Evolutionary conservation across 1,140 invertebrate genomes (phyloP).

Genomic region (Halesus radiatus): DNA sequence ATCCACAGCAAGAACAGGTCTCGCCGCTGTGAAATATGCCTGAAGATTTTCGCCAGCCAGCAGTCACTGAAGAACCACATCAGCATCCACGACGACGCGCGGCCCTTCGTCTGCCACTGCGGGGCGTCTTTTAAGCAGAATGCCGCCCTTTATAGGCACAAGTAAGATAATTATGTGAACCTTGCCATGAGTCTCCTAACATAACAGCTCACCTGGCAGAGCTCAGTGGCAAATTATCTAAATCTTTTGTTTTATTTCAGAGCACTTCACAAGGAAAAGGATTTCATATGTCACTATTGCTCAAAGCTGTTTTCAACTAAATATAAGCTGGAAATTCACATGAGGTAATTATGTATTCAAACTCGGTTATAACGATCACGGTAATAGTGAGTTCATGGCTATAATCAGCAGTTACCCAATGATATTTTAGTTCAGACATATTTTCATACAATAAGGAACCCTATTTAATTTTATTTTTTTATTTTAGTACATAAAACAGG

Average conservation of each 20-base stretch:
- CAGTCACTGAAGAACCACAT: slow-evolving; percentile 32
- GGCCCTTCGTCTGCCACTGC: slow-evolving; percentile 38
- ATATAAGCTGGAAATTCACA: slow-evolving; percentile 42
- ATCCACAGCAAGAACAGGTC: slow-evolving; percentile 5
- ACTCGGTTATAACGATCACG: too few species aligned
- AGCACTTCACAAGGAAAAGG: slow-evolving; percentile 31
- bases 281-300: slow-evolving; percentile 41
- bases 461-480: too few species aligned
- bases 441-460: too few species aligned
- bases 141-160: slow-evolving; percentile 33
- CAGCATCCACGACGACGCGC: slow-evolving; percentile 27
- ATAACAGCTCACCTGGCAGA: not conserved
- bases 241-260: slow-evolving; percentile 33
- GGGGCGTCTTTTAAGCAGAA: slow-evolving; percentile 42
- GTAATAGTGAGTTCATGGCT: too few species aligned
- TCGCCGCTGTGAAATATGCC: slow-evolving; percentile 36
- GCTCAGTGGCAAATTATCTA: not conserved
- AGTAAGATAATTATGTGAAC: slow-evolving; percentile 20
- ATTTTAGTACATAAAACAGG: too few species aligned
- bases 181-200: too few species aligned
- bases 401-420: too few species aligned
- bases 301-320: slow-evolving; percentile 40
- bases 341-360: slow-evolving; percentile 36
- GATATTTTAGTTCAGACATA: too few species aligned
- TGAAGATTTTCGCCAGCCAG: slow-evolving; percentile 25